Evolutionary conservation across 2,797 vertebrate species (phyloP).

Genomic region (Eremophila alpestris): DNA sequence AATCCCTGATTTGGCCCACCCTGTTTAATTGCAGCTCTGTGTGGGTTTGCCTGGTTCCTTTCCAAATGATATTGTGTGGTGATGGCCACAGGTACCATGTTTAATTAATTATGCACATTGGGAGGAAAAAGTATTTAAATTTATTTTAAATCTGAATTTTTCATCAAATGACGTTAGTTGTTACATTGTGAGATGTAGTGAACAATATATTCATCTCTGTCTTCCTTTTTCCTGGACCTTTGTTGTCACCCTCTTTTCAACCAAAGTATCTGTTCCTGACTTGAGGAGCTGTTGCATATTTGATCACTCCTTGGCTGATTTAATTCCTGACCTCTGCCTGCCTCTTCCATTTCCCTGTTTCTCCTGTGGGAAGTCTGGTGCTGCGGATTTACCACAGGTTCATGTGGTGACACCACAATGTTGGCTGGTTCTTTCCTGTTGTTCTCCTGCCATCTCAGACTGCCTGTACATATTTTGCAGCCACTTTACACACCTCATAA

Average conservation of each 20-base stretch:
- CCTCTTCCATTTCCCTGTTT: not conserved
- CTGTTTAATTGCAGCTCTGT: not conserved
- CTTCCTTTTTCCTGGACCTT: not conserved
- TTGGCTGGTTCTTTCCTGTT: not conserved
- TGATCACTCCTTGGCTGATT: not conserved
- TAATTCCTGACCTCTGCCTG: not conserved
- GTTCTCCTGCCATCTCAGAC: not conserved
- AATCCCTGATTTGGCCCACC: not conserved
- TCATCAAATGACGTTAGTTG: not conserved
- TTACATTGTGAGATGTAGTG: not conserved
- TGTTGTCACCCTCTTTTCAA: not conserved
- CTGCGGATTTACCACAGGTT: not conserved
- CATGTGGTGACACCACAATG: rapidly evolving
- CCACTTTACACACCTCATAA: not conserved
- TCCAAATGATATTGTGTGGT: rapidly evolving
- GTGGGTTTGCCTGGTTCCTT: not conserved
- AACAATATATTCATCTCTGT: not conserved
- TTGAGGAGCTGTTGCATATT: rapidly evolving
- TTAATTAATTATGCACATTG: not conserved
- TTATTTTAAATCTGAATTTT: not conserved
- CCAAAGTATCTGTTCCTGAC: not conserved
- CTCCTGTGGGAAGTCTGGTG: not conserved
- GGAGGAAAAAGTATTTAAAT: not conserved
- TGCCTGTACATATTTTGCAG: not conserved
- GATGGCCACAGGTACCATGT: rapidly evolving